These are phyloP conservation scores for Synanthedon tipuliformis DNA, from an alignment of 2,888 invertebrate genomes.

Conservation along the genomic window DNA sequence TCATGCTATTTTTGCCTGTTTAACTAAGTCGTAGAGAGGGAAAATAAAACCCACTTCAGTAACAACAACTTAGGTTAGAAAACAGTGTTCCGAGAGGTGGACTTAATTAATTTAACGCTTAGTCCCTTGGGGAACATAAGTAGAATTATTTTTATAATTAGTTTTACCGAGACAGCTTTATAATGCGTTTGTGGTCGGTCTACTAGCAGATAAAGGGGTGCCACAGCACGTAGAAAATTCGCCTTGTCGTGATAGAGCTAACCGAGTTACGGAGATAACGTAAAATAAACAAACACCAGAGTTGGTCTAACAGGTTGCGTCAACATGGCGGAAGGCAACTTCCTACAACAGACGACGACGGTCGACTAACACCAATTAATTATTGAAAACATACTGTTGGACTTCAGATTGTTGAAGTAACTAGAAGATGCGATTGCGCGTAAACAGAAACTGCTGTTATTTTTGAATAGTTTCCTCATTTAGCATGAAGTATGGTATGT, in stretches of 20 bases:
- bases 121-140: too few relatives aligned
- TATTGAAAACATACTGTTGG: neutral
- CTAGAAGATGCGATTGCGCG: too few relatives aligned
- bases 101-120: too few relatives aligned
- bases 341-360: neutral
- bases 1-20: too few relatives aligned
- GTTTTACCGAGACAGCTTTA: too few relatives aligned
- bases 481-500: too few relatives aligned
- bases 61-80: constrained; percentile 11
- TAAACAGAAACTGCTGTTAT: too few relatives aligned
- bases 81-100: constrained; percentile 6
- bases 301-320: neutral
- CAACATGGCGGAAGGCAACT: neutral
- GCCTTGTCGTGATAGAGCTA: neutral
- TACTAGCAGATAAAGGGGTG: neutral
- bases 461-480: too few relatives aligned
- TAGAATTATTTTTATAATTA: too few relatives aligned
- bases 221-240: neutral
- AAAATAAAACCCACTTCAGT: constrained; percentile 13
- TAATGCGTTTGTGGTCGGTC: too few relatives aligned
- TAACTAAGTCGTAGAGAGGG: constrained; percentile 5
- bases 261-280: neutral
- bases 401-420: too few relatives aligned
- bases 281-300: neutral
- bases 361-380: neutral